A percentile compares a stretch with the other conserved stretches of the same genome.
Conservation (phyloP, 2,113 vertebrate species). For the Otis tarda region DNA sequence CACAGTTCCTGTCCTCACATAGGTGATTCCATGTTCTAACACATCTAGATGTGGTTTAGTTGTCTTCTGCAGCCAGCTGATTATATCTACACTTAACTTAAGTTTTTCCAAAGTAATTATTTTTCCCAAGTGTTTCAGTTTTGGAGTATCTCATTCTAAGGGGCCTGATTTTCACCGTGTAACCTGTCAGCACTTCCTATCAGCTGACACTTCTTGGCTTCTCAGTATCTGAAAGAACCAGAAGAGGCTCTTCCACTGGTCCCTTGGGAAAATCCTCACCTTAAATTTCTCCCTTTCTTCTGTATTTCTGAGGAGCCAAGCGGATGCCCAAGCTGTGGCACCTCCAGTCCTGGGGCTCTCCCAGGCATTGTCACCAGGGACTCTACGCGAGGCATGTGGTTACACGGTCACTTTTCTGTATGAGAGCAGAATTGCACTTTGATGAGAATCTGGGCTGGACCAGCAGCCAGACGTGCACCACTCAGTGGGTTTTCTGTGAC, state of each 20-base stretch:
- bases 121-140: not conserved
- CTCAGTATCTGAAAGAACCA: not conserved
- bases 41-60: not conserved
- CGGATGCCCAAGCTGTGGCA: not conserved
- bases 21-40: not conserved
- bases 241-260: not conserved
- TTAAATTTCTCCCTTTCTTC: not conserved
- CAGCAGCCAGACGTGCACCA: not conserved
- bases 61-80: not conserved
- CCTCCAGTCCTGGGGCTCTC: not conserved
- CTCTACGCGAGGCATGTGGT: no score
- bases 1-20: not conserved
- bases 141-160: not conserved
- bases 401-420: not conserved
- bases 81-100: not conserved
- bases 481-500: not conserved
- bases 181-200: not conserved
- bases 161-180: not conserved
- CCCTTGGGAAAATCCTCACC: not conserved
- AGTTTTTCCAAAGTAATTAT: not conserved
- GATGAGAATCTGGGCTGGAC: not conserved
- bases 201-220: not conserved
- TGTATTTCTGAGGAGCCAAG: not conserved
- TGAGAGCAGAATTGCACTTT: not conserved
- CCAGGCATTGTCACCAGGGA: not conserved